Conservation (phyloP, 2,797 vertebrate genomes). For the Discoglossus pictus region DNA sequence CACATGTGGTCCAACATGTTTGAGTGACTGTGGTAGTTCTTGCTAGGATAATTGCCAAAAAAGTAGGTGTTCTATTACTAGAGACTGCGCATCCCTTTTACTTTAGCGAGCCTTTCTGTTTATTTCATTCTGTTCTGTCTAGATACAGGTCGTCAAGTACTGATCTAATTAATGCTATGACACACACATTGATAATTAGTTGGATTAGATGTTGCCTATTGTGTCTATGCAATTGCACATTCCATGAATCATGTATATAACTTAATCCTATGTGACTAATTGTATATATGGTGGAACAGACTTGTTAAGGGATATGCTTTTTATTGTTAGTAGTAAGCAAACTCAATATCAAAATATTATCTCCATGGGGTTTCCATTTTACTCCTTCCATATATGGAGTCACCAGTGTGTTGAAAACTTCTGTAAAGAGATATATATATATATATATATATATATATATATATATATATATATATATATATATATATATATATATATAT, state of each 20-base stretch:
- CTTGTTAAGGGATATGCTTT: neutral
- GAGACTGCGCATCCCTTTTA: too few species aligned
- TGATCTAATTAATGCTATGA: conserved; percentile 3
- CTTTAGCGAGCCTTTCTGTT: too few species aligned
- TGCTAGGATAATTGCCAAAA: too few species aligned
- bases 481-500: too few species aligned
- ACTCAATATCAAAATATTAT: neutral
- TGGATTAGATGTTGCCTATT: conserved; percentile 8
- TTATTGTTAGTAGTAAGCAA: conserved; percentile 1
- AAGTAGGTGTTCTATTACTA: too few species aligned
- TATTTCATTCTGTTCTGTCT: too few species aligned
- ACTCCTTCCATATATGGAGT: neutral
- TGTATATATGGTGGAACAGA: neutral
- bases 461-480: too few species aligned
- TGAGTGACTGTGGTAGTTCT: too few species aligned
- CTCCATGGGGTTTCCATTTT: neutral
- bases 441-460: too few species aligned
- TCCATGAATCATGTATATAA: neutral
- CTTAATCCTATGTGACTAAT: neutral
- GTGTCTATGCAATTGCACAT: conserved; percentile 5
- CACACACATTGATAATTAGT: conserved; percentile 2
- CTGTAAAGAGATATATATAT: too few species aligned
- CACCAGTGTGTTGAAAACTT: too few species aligned
- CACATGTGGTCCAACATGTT: too few species aligned
- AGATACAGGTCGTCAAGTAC: neutral